Evolutionary conservation across 2,113 vertebrate species (phyloP).

Genomic region (Lepidothrix coronata): DNA sequence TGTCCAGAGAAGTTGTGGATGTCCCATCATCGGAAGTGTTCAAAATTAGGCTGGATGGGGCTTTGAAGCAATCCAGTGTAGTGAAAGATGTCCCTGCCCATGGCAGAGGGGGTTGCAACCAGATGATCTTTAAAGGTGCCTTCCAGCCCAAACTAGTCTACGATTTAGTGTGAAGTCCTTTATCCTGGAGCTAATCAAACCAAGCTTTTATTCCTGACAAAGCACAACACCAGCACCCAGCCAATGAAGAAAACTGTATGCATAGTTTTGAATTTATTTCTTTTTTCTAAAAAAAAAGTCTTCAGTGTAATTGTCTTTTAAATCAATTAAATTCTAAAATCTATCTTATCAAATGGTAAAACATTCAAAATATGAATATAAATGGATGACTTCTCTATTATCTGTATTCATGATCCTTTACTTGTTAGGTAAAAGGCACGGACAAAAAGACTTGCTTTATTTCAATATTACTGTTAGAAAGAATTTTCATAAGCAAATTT

Average conservation of each 20-base stretch:
- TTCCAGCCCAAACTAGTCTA: neutral
- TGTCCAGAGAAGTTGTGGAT: neutral
- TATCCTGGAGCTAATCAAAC: neutral
- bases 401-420: neutral
- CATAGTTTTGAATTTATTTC: neutral
- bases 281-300: neutral
- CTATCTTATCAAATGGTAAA: neutral
- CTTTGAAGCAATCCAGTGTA: neutral
- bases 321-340: neutral
- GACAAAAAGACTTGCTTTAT: neutral
- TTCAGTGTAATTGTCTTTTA: neutral
- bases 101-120: accelerated
- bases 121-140: neutral
- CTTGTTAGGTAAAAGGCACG: neutral
- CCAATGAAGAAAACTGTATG: neutral
- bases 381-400: neutral
- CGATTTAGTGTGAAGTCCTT: neutral
- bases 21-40: neutral
- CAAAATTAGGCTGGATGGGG: accelerated
- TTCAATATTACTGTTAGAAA: neutral
- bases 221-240: neutral
- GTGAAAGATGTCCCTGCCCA: neutral
- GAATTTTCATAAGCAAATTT: neutral
- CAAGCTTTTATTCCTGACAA: neutral
- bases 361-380: neutral